These are phyloP conservation scores for pig (Sus scrofa) DNA, from an alignment of 2,113 vertebrate species.

Conservation along the genomic window T2T-Sscrofa CM000830.6:63414001-63414500, in stretches of 20 bases:
- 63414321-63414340: not conserved
- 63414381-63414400: not conserved
- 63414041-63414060: not conserved
- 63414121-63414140: conserved; percentile 70
- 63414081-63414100: conserved; percentile 45
- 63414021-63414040: conserved; percentile 1
- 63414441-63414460: not conserved
- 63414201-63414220: conserved; percentile 7
- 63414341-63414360: not conserved
- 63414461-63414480: not conserved
- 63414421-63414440: not conserved
- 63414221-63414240: conserved; percentile 12
- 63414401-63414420: not conserved
- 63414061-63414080: conserved; percentile 30
- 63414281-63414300: not conserved
- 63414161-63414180: conserved; percentile 74
- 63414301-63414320: conserved; percentile 21
- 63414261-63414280: not conserved
- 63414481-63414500: not conserved
- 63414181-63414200: conserved; percentile 37
- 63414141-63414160: conserved; percentile 63
- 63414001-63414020: not conserved
- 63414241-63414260: conserved; percentile 13
- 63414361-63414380: not conserved
- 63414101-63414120: conserved; percentile 60